Evolutionary conservation across 2,888 invertebrate species (phyloP).

Genomic region (Chrysina gloriosa): DNA sequence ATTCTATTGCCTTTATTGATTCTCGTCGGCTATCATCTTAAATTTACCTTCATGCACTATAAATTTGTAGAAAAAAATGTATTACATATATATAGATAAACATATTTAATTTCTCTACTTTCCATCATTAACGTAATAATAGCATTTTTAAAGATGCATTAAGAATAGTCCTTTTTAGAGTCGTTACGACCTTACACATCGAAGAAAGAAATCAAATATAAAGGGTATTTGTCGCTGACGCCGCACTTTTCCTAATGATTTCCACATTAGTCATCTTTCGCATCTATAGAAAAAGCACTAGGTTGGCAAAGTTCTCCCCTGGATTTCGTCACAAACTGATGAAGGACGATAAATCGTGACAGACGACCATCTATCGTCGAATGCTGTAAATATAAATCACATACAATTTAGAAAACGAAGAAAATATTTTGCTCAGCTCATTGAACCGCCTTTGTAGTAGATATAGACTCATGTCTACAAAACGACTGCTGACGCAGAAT

Average conservation of each 20-base stretch:
- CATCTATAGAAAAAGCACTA: neutral
- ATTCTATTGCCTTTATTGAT: too few relatives aligned
- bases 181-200: too few relatives aligned
- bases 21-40: too few relatives aligned
- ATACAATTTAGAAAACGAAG: constrained; percentile 5
- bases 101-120: too few relatives aligned
- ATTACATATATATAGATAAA: too few relatives aligned
- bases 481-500: too few relatives aligned
- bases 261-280: constrained; percentile 33
- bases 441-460: constrained; percentile 3
- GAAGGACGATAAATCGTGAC: constrained; percentile 28
- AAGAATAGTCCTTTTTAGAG: too few relatives aligned
- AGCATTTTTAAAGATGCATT: too few relatives aligned
- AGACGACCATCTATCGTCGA: constrained; percentile 18
- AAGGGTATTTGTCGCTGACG: constrained; percentile 22
- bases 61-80: too few relatives aligned
- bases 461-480: too few relatives aligned
- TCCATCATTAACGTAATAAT: too few relatives aligned
- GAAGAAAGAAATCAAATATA: constrained; percentile 11
- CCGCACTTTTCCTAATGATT: constrained; percentile 33
- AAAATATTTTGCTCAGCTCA: constrained; percentile 17
- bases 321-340: constrained; percentile 12
- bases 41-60: too few relatives aligned
- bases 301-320: constrained; percentile 12
- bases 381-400: constrained; percentile 34